A percentile compares a stretch with the other conserved stretches of the same genome.
These are phyloP conservation scores for Melanotaenia nigrans DNA, from an alignment of 2,797 vertebrate species.

Conservation along the genomic window DNA sequence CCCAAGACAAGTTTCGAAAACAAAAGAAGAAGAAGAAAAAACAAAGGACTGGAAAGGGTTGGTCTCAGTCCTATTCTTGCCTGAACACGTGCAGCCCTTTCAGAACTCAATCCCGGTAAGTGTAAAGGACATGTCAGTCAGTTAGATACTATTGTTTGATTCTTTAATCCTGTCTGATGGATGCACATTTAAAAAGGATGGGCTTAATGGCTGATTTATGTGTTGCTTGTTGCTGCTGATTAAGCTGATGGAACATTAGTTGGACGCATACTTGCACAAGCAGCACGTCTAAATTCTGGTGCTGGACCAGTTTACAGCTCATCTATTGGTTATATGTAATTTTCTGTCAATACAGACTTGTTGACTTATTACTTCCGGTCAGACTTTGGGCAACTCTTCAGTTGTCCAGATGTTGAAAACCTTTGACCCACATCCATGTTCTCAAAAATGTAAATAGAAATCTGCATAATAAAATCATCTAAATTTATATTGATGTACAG, in stretches of 20 bases:
- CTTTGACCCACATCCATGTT: not conserved
- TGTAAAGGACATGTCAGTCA: slow-evolving; percentile 14
- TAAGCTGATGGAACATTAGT: slow-evolving; percentile 29
- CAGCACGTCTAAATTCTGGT: not conserved
- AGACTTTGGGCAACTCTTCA: slow-evolving; percentile 1
- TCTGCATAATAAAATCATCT: not conserved
- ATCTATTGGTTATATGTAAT: not conserved
- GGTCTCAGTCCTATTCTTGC: slow-evolving; percentile 1
- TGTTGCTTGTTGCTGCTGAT: slow-evolving; percentile 14
- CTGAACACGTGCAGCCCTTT: slow-evolving; percentile 18
- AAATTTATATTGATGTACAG: not conserved
- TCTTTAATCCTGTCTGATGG: slow-evolving; percentile 52
- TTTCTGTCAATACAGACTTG: not conserved
- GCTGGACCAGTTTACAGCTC: not conserved
- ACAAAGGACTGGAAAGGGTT: slow-evolving; percentile 14
- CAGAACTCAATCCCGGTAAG: slow-evolving; percentile 1
- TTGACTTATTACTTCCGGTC: not conserved
- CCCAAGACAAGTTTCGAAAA: slow-evolving; percentile 28
- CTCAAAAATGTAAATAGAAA: not conserved
- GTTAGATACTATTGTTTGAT: slow-evolving; percentile 3
- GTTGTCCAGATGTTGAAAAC: slow-evolving; percentile 5
- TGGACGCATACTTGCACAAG: not conserved
- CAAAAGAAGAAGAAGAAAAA: not conserved
- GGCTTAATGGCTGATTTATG: slow-evolving; percentile 35
- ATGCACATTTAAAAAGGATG: slow-evolving; percentile 27